A percentile compares a stretch with the other conserved stretches of the same genome.
These are phyloP conservation scores for Atta colombica DNA, from an alignment of 1,140 invertebrate genomes.

Conservation along the genomic window DNA sequence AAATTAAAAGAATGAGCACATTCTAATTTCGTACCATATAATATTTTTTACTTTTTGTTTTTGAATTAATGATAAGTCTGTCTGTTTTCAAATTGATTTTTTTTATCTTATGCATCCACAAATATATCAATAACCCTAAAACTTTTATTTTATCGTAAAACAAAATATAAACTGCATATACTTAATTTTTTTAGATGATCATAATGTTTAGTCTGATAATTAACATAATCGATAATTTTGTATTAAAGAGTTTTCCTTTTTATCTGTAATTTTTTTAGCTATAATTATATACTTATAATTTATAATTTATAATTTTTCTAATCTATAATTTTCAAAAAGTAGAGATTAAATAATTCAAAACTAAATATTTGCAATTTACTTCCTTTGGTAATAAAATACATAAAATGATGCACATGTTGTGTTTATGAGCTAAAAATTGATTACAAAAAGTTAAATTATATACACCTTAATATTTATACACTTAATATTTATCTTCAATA, in stretches of 20 bases:
- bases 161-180: neutral
- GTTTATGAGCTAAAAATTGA: neutral
- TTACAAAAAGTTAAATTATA: neutral
- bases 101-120: constrained; percentile 8
- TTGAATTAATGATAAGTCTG: constrained; percentile 25
- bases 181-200: constrained; percentile 1
- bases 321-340: neutral
- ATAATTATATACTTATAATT: neutral
- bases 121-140: neutral
- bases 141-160: constrained; percentile 25
- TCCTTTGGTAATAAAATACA: neutral
- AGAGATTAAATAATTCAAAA: neutral
- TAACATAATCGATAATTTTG: neutral
- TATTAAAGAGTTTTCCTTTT: neutral
- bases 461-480: neutral
- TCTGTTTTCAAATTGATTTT: constrained; percentile 30
- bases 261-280: neutral
- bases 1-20: neutral
- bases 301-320: neutral
- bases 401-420: neutral
- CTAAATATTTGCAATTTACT: neutral
- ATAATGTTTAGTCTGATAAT: neutral
- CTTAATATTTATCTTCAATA: neutral
- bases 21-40: constrained; percentile 29
- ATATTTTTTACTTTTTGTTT: constrained; percentile 18